Base-by-base conservation (phyloP, 2,888 invertebrate genomes). In the Schizotus pectinicornis region DNA sequence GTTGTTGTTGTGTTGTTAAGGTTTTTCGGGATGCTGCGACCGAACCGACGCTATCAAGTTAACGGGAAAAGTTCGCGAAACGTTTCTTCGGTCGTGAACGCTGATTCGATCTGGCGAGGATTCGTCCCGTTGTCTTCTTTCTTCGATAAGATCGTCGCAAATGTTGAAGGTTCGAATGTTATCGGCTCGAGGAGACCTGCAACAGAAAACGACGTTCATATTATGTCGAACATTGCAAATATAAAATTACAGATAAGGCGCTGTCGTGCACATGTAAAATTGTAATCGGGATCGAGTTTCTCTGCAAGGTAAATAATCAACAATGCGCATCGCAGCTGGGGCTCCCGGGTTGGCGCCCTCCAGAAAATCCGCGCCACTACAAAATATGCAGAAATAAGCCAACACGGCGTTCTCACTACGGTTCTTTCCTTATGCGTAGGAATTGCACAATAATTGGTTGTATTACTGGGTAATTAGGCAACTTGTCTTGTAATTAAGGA, bases 31-130 rank as follows among this genome's bases (percentile, higher is more conserved):
- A 35, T 36, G 33, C 41, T 45, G 37, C 37, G 36, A 38, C 37
- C 45, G 37, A 53, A 53, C 8, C 31, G 35, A 48, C 41, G 30
- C 32, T 30, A 56, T 54, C 37, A 30, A 42, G 42, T 13, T 52
- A 42, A 50, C 33, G 41, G 32, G 11, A 46, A 54, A 54, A 31
- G 9, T 48, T 46, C 53, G 56, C 61, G 55, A 63, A 63, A 61
- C 59, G 57, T 61, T 63, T 64, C 56, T 62, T 36, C 43, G 38
- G 56, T 65, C 64, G 63, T 59, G 60, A 61, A 36, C 36, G 42
- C 35, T 37, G 66, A 64, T 64, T 59, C 59, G 58, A 62, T 67
- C 67, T 66, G 66, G 60, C 59, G 60, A 59, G 52, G 64, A 64
- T 64, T 66, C 63, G 22, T 22, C 43, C 42, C 46, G 58, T 60